phyloP scores from a whole-genome alignment of 2,797 vertebrate species.

The Micrastur ruficollis region DNA sequence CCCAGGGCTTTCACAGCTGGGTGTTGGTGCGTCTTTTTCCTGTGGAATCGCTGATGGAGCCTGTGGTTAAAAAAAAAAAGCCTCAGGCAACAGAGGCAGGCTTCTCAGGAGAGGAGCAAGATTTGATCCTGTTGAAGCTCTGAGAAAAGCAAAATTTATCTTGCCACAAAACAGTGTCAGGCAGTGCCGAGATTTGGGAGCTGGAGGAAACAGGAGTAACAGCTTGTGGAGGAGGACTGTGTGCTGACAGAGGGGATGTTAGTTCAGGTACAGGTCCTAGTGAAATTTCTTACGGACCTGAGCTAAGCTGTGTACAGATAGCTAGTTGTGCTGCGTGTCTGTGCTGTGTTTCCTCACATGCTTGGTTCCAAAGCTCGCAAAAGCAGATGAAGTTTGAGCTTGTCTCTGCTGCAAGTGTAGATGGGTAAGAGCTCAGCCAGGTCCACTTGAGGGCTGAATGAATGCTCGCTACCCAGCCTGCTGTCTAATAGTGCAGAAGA shows the following conservation, averaged over 20 bases:
- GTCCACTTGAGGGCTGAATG: background rate
- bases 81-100: background rate
- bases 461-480: background rate
- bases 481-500: background rate
- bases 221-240: rapidly evolving
- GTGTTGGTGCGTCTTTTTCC: background rate
- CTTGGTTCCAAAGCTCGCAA: background rate
- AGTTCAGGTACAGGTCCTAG: background rate
- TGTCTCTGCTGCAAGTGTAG: background rate
- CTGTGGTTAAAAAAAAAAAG: background rate
- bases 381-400: background rate
- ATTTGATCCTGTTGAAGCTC: background rate
- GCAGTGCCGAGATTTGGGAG: background rate
- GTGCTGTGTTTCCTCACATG: rapidly evolving
- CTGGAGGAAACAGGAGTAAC: background rate
- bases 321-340: background rate
- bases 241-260: rapidly evolving
- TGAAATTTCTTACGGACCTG: rapidly evolving
- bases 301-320: background rate
- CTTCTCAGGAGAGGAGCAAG: background rate
- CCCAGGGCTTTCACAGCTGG: background rate
- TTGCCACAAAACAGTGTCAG: background rate
- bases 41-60: background rate
- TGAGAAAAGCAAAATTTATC: background rate
- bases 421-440: background rate